phyloP scores from a whole-genome alignment of 2,888 invertebrate genomes.

The Patella ulyssiponensis region DNA sequence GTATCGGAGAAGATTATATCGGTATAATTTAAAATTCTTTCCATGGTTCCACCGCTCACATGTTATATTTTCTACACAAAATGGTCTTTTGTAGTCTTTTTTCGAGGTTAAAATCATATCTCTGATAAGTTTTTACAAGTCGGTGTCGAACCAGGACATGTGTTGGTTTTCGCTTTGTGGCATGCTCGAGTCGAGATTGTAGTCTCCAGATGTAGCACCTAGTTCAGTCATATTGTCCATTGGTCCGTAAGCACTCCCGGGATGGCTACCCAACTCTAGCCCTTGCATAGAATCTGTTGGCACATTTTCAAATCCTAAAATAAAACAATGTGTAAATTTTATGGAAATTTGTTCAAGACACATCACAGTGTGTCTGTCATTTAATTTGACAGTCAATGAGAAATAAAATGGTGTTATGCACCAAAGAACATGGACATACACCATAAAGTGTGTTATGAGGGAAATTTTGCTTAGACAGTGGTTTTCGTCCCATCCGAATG shows the following conservation, averaged over 20 bases:
- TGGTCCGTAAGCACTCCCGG: constrained; percentile 79
- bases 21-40: too few species aligned
- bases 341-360: too few species aligned
- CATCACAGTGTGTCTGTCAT: too few species aligned
- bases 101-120: neutral
- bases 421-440: too few species aligned
- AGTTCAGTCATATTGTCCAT: constrained; percentile 78
- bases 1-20: too few species aligned
- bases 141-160: constrained; percentile 97
- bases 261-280: constrained; percentile 86
- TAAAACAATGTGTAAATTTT: constrained; percentile 16
- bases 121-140: constrained; percentile 77
- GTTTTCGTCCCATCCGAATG: too few species aligned
- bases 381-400: too few species aligned
- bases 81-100: constrained; percentile 8
- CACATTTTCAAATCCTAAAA: constrained; percentile 93
- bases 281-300: constrained; percentile 98
- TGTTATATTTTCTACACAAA: constrained; percentile 14
- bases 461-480: too few species aligned
- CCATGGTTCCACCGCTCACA: too few species aligned
- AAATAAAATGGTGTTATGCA: too few species aligned
- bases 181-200: constrained; percentile 78
- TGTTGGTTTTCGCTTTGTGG: constrained; percentile 80
- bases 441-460: too few species aligned
- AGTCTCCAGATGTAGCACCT: constrained; percentile 77